Base-by-base conservation (phyloP, 2,888 invertebrate species). In the Microctonus aethiopoides region DNA sequence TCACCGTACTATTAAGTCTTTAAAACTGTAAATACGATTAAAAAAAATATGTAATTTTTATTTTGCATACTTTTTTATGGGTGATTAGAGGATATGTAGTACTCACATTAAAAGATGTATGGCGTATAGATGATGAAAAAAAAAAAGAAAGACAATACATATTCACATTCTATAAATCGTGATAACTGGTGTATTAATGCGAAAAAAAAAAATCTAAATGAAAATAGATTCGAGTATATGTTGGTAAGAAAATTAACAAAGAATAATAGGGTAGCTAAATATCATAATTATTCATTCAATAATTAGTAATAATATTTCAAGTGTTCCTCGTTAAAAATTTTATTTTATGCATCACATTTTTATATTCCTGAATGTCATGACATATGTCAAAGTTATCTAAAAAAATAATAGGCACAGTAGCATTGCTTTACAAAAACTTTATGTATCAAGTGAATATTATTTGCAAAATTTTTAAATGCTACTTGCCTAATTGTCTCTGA, bases 21-120 rank as follows among this genome's bases (percentile, higher is more conserved):
- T 74, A 74, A 74, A 73, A 72, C 68, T 81, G 73, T 79, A 79
- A 69, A 79, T 78, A 77, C 76, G 74, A 71, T 78, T 76, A 79
- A 68, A 71, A 59, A 34, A 75, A 74, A 61, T 74, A n/a, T 77
- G 75, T 74, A 71, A 66, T 69, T 66, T 26, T 57, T 51, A 32
- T 68, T 71, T 59, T 67, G 34, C 74, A 72, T 67, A 46, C 69
- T 67, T 71, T 74, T 75, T 64, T 72, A 73, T 67, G 54, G 72
- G 72, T 74, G 74, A 70, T 72, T 68, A 74, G 72, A 65, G 52
- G 67, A 67, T 62, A 41, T 67, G 57, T 67, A 64, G 32, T 73
- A 72, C 63, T 64, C n/a, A n/a, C n/a, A n/a, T n/a, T n/a, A n/a
- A n/a, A n/a, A 64, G 66, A 74, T 71, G 68, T 72, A 71, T 57